A percentile compares a stretch with the other conserved stretches of the same genome.
Evolutionary conservation across 2,797 vertebrate genomes (phyloP).

Genomic region (Thripadectes ignobilis): DNA sequence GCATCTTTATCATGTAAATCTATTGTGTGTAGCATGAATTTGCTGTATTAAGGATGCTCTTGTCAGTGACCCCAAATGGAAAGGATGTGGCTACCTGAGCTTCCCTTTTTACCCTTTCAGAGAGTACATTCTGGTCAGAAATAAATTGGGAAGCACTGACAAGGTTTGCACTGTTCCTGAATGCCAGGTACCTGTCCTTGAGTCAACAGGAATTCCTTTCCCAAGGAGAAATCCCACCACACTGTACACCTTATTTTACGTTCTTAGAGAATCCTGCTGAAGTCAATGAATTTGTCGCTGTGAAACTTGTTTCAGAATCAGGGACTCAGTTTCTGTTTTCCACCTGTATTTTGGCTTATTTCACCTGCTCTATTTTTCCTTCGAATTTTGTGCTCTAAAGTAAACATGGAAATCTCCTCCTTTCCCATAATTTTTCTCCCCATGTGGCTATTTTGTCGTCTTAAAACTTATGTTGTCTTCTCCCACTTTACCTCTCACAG

Average conservation of each 20-base stretch:
- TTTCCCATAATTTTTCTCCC: neutral
- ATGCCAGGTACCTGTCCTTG: neutral
- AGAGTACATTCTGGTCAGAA: constrained; percentile 5
- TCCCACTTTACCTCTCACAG: neutral
- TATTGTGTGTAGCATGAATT: neutral
- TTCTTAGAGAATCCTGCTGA: neutral
- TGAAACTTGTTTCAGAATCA: neutral
- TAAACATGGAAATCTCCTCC: neutral
- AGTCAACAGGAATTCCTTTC: neutral
- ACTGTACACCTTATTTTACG: rapidly evolving
- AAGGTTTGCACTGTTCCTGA: neutral
- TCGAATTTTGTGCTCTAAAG: neutral
- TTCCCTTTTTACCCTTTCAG: constrained; percentile 4
- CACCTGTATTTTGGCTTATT: neutral
- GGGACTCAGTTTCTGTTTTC: neutral
- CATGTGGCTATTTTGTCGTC: neutral
- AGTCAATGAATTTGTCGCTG: neutral
- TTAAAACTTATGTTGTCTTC: neutral
- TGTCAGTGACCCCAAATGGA: neutral
- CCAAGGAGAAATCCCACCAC: neutral
- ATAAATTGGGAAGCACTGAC: neutral
- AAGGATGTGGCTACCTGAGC: constrained; percentile 30
- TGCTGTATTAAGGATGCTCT: constrained; percentile 21
- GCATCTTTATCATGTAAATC: constrained; percentile 18
- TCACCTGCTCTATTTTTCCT: neutral